Evolutionary conservation across 1,140 invertebrate genomes (phyloP), one percentile per base, ranked within the genome.

Genomic region (Saccostrea cuccullata): DNA sequence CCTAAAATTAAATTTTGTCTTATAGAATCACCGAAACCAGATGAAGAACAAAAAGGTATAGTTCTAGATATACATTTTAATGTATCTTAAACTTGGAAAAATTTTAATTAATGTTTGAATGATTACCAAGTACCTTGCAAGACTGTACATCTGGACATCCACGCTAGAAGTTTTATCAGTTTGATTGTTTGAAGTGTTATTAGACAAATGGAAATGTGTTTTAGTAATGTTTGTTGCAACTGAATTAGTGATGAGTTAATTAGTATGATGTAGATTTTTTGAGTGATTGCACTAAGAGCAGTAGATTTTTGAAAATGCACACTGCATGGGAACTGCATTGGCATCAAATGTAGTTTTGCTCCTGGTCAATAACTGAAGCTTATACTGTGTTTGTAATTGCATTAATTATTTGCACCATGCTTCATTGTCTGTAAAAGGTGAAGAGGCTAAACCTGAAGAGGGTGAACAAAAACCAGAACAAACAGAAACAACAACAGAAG

Each of bases 381-480:
- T 36, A 36, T n/a, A 36, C 3, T 17, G 58, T 17, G 17, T 20
- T 20, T 64, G 58, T 64, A 20, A 20, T 17, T 15, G 17, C 58
- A 64, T 64, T 64, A 64, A 40, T 15, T 17, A 15, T 77, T 13
- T 77, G 70, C 70, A 77, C 30, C 26, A 26, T 26, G 15, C 30
- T 26, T 77, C 30, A 30, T 23, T 77, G 70, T 77, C 70, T 77
- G 70, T 77, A 77, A 36, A 36, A 77, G 70, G 26, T 77, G 70
- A 77, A 36, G 70, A 88, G 55, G 55, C 70, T 40, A 82, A 73
- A 77, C 9, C 70, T 13, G 26, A 77, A 64, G 84, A 82, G 56
- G 56, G 26, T 55, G 85, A 86, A 11, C 67, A 77, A 64, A 23
- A 85, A 90, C 15, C 77, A 1, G 85, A 88, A 86, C 82, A 82